These are phyloP conservation scores for Antigone vipio DNA, from an alignment of 2,113 vertebrate species.

Conservation along the genomic window DNA sequence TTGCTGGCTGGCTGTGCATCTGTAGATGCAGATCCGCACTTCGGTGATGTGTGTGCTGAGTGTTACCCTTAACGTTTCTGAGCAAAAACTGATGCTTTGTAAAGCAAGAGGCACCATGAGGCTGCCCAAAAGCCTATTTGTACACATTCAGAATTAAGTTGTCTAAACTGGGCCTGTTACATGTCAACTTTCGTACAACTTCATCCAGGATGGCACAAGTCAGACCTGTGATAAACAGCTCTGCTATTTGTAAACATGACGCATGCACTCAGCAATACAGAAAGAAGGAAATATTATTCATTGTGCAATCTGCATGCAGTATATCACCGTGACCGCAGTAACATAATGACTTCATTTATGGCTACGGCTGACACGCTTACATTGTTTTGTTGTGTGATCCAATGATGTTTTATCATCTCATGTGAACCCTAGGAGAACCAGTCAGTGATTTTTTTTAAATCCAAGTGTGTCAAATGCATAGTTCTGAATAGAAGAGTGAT, in stretches of 20 bases:
- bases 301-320: background rate
- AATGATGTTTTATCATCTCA: background rate
- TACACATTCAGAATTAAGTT: background rate
- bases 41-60: background rate
- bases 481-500: background rate
- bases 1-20: background rate
- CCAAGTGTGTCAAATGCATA: background rate
- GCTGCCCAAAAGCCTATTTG: background rate
- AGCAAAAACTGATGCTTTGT: background rate
- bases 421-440: background rate
- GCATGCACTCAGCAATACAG: background rate
- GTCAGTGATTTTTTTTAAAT: background rate
- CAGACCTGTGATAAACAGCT: background rate
- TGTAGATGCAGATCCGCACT: background rate
- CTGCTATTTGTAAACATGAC: background rate
- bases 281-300: background rate
- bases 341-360: background rate
- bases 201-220: background rate
- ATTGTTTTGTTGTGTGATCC: background rate
- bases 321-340: background rate
- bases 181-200: background rate
- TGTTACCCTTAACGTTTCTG: background rate
- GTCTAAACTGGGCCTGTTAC: background rate
- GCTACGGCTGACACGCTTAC: background rate
- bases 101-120: background rate